Base-by-base conservation (phyloP, 2,113 vertebrate species). In the Gnathonemus longibarbis region DNA sequence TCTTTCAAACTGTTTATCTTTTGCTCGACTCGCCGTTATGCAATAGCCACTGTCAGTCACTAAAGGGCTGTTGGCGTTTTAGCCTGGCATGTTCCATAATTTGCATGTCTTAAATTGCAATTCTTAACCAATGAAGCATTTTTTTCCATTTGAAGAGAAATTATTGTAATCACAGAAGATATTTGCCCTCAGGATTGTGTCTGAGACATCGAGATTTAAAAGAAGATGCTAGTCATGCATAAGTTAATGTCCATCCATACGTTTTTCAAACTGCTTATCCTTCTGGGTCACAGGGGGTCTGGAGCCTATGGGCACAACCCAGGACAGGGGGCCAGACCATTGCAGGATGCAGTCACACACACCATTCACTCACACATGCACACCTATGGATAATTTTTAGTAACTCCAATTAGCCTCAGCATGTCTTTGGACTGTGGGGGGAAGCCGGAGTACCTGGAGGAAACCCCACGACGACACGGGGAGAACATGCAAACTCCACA, bases 101-200 rank as follows among this genome's bases (percentile, higher is more conserved):
- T 91, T 89, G 84, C 85, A 87, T 35, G 49, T 87, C 50, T 89
- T 89, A 7, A 84, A 66, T 84, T 89, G 31, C 62, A 87, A 87
- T 24, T 49, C 48, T 77, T 53, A 45, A 45, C n/a, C 58, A 89
- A 45, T 74, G 77, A 89, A 87, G 21, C 52, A 11, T 27, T 85
- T 89, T 24, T 19, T 84, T 42, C 35, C 85, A 31, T 31, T 3
- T 70, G 11, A 84, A 84, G 39, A 87, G 31, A 56, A 56, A 50
- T 87, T 52, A 50, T 86, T 86, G 48, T 86, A 86, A 86, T 50
- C 24, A 5, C n/a, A 53, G 31, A 53, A 39, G 50, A 87, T 45
- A 13, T 39, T 35, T 87, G 56, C 52, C 84, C 53, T 85, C n/a
- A 80, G 56, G 53, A 53, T 70, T 85, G 31, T 48, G 53, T 66